These are phyloP conservation scores for Leucoma salicis DNA, from an alignment of 2,888 invertebrate species.

Conservation along the genomic window DNA sequence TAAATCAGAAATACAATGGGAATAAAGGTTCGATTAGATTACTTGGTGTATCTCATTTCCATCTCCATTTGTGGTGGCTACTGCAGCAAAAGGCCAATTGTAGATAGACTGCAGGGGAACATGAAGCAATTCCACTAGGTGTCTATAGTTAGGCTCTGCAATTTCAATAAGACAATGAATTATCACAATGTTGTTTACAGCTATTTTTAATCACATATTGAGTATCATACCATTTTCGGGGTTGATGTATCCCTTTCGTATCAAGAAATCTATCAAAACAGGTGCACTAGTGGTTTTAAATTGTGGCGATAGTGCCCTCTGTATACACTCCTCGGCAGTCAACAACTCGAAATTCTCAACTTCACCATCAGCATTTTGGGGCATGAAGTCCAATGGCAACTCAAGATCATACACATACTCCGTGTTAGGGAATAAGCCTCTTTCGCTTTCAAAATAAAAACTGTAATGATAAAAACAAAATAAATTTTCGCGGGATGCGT, in stretches of 20 bases:
- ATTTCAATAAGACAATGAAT: constrained; percentile 31
- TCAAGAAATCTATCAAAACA: constrained; percentile 94
- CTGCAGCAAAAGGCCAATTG: constrained; percentile 73
- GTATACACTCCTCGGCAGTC: constrained; percentile 91
- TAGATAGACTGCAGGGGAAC: constrained; percentile 93
- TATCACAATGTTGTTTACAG: neutral
- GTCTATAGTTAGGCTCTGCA: constrained; percentile 91
- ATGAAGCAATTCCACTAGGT: constrained; percentile 92
- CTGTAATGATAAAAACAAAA: constrained; percentile 63
- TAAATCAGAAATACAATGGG: constrained; percentile 24
- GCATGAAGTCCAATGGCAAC: constrained; percentile 93
- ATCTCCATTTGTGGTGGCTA: constrained; percentile 57
- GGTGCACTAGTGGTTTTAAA: constrained; percentile 98
- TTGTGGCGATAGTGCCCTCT: constrained; percentile 89
- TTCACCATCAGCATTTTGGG: constrained; percentile 97
- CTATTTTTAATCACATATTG: neutral
- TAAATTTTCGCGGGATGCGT: too few species aligned
- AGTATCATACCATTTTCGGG: constrained; percentile 90
- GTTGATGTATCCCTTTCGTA: constrained; percentile 94
- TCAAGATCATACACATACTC: constrained; percentile 97
- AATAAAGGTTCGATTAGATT: constrained; percentile 33
- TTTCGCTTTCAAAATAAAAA: constrained; percentile 95
- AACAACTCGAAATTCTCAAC: constrained; percentile 95
- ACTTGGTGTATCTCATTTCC: constrained; percentile 43
- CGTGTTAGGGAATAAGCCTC: constrained; percentile 96